Evolutionary conservation across 2,113 vertebrate species (phyloP).

Genomic region (Corythaeola cristata): DNA sequence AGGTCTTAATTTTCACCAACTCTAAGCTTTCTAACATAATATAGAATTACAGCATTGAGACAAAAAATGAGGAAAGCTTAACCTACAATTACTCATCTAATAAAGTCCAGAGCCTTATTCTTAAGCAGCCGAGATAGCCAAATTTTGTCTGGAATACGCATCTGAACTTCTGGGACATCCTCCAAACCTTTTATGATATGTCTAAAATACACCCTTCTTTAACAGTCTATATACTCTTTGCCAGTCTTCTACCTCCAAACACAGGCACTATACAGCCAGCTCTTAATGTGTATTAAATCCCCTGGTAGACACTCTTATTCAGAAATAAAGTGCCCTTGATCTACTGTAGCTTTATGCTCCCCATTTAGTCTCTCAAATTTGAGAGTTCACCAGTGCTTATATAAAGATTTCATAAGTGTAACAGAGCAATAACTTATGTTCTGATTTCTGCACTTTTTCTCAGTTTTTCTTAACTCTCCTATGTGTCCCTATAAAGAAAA

Average conservation of each 20-base stretch:
- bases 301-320: slow-evolving; percentile 1
- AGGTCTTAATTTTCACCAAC: neutral
- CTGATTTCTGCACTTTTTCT: neutral
- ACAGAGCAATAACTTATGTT: slow-evolving; percentile 40
- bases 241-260: slow-evolving; percentile 8
- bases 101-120: slow-evolving; percentile 6
- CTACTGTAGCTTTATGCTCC: slow-evolving; percentile 15
- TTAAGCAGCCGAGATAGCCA: neutral
- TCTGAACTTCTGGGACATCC: slow-evolving; percentile 43
- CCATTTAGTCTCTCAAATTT: neutral
- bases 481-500: neutral
- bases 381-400: slow-evolving; percentile 12
- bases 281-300: slow-evolving; percentile 33
- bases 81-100: slow-evolving; percentile 18
- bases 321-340: slow-evolving; percentile 48
- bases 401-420: neutral
- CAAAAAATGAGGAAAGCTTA: neutral
- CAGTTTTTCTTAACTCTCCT: neutral
- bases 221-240: slow-evolving; percentile 22
- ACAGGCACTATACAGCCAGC: neutral
- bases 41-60: neutral
- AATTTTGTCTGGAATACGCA: slow-evolving; percentile 41
- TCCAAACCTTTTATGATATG: slow-evolving; percentile 47
- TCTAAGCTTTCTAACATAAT: neutral
- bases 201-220: slow-evolving; percentile 31